Percentiles rank a stretch among this genome's conserved stretches.
phyloP scores from a whole-genome alignment of 2,113 vertebrate species.

The Xiphophorus couchianus region DNA sequence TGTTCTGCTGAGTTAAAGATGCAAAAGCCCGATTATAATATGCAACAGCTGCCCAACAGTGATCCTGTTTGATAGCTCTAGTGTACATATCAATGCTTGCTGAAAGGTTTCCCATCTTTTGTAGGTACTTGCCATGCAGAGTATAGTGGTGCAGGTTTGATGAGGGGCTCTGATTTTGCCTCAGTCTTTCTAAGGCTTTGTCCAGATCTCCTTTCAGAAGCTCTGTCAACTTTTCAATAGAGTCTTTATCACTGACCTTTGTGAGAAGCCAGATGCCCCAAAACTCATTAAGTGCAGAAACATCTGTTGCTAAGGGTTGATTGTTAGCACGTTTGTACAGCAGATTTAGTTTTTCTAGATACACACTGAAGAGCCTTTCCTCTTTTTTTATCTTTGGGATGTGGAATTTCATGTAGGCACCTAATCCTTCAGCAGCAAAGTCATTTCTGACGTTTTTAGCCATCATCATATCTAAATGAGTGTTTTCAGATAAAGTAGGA shows the following conservation, averaged over 20 bases:
- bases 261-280: slow-evolving; percentile 73
- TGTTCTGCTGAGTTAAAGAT: slow-evolving; percentile 30
- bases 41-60: slow-evolving; percentile 59
- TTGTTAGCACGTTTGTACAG: slow-evolving; percentile 33
- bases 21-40: slow-evolving; percentile 70
- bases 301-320: slow-evolving; percentile 28
- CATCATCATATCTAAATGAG: slow-evolving; percentile 9
- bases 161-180: slow-evolving; percentile 32
- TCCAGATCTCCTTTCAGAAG: slow-evolving; percentile 24
- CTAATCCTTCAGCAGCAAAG: background rate
- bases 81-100: slow-evolving; percentile 59
- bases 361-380: slow-evolving; percentile 56
- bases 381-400: slow-evolving; percentile 49
- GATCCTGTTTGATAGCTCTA: slow-evolving; percentile 47
- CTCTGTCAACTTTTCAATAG: too few relatives aligned
- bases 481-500: background rate
- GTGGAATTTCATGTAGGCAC: slow-evolving; percentile 18
- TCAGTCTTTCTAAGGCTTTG: slow-evolving; percentile 39
- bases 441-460: slow-evolving; percentile 48
- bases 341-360: slow-evolving; percentile 22
- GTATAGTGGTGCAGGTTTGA: slow-evolving; percentile 65
- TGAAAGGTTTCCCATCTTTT: background rate
- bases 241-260: background rate
- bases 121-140: slow-evolving; percentile 53
- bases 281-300: slow-evolving; percentile 68